Conservation (phyloP, 2,113 vertebrate species). For the Lampris megalopsis region DNA sequence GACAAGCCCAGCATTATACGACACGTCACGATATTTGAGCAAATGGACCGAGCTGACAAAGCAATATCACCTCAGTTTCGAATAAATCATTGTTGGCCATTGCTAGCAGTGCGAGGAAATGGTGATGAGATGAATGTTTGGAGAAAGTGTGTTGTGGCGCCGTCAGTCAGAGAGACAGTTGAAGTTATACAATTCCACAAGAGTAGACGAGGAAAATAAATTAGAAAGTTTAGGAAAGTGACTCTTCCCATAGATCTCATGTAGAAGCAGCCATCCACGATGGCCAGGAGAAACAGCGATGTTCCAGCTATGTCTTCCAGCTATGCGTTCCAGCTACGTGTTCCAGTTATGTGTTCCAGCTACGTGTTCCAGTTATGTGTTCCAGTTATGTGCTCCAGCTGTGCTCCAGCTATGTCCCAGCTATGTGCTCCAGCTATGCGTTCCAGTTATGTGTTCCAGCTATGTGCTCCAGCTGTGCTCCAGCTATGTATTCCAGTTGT, state of each 20-base stretch:
- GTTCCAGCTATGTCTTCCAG: no score
- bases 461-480: no score
- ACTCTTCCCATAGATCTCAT: background rate
- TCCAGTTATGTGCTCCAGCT: no score
- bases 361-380: no score
- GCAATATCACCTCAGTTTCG: conserved; percentile 35
- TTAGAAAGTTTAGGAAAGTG: conserved; percentile 30
- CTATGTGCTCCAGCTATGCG: no score
- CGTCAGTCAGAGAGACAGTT: conserved; percentile 42
- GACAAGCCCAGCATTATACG: conserved; percentile 49
- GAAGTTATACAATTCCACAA: conserved; percentile 43
- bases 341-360: no score
- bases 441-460: no score
- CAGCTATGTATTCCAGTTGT: no score
- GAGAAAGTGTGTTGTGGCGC: conserved; percentile 42
- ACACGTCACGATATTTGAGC: conserved; percentile 35
- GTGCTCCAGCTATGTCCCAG: no score
- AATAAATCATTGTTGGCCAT: conserved; percentile 55
- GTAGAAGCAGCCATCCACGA: background rate
- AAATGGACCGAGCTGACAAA: conserved; percentile 42
- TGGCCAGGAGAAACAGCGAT: conserved; percentile 4
- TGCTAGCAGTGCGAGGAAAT: conserved; percentile 45
- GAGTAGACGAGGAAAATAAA: conserved; percentile 57
- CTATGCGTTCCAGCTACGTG: no score
- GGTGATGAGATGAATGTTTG: conserved; percentile 53